Conservation (phyloP, 2,113 vertebrate species). For the Spheniscus mendiculus region DNA sequence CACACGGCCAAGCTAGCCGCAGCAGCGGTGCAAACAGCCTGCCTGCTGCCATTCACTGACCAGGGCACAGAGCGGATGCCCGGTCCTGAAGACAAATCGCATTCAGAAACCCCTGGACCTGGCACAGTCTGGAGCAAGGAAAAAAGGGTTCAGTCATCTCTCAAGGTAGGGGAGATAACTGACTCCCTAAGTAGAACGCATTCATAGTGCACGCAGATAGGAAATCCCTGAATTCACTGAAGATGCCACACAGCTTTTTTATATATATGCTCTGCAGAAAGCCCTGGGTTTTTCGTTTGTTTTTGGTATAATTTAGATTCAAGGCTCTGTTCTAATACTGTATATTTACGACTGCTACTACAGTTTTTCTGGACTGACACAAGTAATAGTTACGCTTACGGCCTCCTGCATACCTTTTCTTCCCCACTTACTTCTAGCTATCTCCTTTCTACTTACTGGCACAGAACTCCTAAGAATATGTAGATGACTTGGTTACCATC, state of each 20-base stretch:
- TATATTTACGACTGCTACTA: not conserved
- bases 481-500: not conserved
- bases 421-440: not conserved
- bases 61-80: not conserved
- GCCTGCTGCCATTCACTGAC: fast-evolving
- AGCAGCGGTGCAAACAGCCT: not conserved
- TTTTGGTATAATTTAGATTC: not conserved
- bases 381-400: not conserved
- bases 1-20: not conserved
- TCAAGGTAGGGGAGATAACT: not conserved
- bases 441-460: not conserved
- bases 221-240: not conserved
- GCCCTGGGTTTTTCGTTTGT: fast-evolving
- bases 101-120: not conserved
- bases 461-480: not conserved
- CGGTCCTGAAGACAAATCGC: too few species aligned
- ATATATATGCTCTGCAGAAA: not conserved
- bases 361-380: not conserved
- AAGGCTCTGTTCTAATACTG: not conserved
- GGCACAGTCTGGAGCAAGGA: not conserved
- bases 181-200: not conserved
- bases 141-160: not conserved
- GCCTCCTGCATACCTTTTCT: not conserved
- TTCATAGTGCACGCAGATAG: not conserved
- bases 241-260: not conserved